These are phyloP conservation scores for Drosophila persimilis DNA, from an alignment of 1,140 invertebrate genomes.

Conservation along the genomic window DNA sequence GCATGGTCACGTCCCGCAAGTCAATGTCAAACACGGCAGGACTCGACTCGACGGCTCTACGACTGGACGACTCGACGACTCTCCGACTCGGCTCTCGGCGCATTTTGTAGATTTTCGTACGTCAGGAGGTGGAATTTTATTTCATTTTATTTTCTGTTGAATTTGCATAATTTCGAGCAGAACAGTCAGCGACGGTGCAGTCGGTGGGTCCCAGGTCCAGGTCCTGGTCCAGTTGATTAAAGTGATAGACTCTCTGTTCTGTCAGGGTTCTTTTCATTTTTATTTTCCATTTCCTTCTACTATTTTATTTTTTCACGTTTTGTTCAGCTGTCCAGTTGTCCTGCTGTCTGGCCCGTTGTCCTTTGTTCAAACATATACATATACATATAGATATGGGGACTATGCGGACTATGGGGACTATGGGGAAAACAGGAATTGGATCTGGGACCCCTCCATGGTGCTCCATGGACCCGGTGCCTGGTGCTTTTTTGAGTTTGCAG, in stretches of 20 bases:
- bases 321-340: slow-evolving; percentile 49
- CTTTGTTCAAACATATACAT: slow-evolving; percentile 62
- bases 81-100: slow-evolving; percentile 15
- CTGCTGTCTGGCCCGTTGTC: slow-evolving; percentile 54
- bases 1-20: slow-evolving; percentile 66
- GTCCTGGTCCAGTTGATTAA: slow-evolving; percentile 58
- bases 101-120: slow-evolving; percentile 55
- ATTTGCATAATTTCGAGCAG: slow-evolving; percentile 69
- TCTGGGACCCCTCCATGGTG: slow-evolving; percentile 20
- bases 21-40: slow-evolving; percentile 71
- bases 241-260: slow-evolving; percentile 67
- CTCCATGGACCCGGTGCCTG: neutral
- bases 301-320: slow-evolving; percentile 15
- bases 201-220: slow-evolving; percentile 25
- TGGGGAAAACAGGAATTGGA: slow-evolving; percentile 23
- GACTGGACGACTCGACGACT: slow-evolving; percentile 18
- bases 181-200: slow-evolving; percentile 33
- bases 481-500: slow-evolving; percentile 52
- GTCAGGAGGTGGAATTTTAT: slow-evolving; percentile 54
- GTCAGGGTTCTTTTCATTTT: slow-evolving; percentile 28
- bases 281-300: slow-evolving; percentile 11
- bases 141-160: slow-evolving; percentile 75
- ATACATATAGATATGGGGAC: slow-evolving; percentile 2
- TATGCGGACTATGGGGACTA: slow-evolving; percentile 2
- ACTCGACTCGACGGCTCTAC: slow-evolving; percentile 33